Evolutionary conservation across 2,113 vertebrate species (phyloP).

Genomic region (Centropus bengalensis): DNA sequence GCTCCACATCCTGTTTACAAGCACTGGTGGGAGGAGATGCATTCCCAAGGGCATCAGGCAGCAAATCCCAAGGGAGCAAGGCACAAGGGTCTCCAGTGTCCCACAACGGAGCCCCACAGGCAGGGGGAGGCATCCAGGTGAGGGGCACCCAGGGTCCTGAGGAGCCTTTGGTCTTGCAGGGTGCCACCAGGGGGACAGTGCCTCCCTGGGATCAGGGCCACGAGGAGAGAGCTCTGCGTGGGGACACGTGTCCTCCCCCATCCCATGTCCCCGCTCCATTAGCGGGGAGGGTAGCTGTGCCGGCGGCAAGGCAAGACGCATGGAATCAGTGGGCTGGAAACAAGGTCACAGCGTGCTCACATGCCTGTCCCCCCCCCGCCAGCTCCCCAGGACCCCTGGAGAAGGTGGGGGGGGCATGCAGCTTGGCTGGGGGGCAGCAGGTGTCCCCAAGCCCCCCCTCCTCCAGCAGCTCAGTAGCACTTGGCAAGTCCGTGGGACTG

Average conservation of each 20-base stretch:
- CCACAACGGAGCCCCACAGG: rapidly evolving
- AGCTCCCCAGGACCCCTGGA: neutral
- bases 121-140: neutral
- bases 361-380: neutral
- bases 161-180: neutral
- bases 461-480: rapidly evolving
- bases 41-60: neutral
- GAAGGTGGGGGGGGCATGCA: no score
- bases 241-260: neutral
- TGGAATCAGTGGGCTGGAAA: conserved; percentile 15
- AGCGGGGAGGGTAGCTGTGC: neutral
- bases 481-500: neutral
- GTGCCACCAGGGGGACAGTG: neutral
- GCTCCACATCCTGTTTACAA: conserved; percentile 62
- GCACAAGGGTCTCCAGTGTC: rapidly evolving
- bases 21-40: neutral
- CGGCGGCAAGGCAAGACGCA: neutral
- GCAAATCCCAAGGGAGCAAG: neutral
- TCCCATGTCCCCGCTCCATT: neutral
- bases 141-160: no score
- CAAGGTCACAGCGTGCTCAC: conserved; percentile 18
- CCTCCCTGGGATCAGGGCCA: rapidly evolving
- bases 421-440: neutral
- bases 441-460: neutral
- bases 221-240: rapidly evolving